Base-by-base conservation (phyloP, 2,113 vertebrate genomes). In the Poicephalus gulielmi region DNA sequence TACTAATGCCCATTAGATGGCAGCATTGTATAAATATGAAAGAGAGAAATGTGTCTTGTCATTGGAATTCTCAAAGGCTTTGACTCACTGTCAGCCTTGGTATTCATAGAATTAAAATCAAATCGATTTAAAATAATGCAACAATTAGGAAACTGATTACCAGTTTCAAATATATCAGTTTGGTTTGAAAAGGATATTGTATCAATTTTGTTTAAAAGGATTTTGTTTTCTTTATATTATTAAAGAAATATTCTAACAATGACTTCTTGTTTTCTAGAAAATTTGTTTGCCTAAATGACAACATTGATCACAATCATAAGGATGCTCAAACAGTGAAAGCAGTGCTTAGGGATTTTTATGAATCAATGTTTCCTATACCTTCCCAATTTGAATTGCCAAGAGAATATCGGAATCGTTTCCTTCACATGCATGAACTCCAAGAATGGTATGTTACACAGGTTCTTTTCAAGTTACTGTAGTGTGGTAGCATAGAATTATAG, bases 241-340 rank as follows among this genome's bases (percentile, higher is more conserved):
- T 55, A 62, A 59, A 67, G 46, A 88, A 88, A 50, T 57, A 64
- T 2, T 63, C 25, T 96, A 82, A 97, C 20, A 14, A 28, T 9
- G 31, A 49, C 33, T 71, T 69, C 63, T 71, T 94, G 1, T 95
- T 96, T 94, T 69, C 80, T 96, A 99, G 99, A 97, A 99, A 99
- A 97, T 99, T 99, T 97, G 98, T 99, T 97, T 99, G 99, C 88
- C 96, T 99, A 86, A 99, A 99, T 77, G 99, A 99, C 95, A 99
- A 99, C 95, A 99, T 99, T 77, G 99, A 99, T 96, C 99, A 99
- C 95, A 98, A 95, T 92, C 99, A 99, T 86, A 99, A 99, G 90
- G 99, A 99, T 74, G 99, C 99, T 23, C 98, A 98, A 91, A 99
- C 99, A 9, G 99, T 99, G 82, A 99, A 99, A 96, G 99, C 99